Evolutionary conservation across 2,888 invertebrate genomes (phyloP).

Genomic region (Apoda limacodes): DNA sequence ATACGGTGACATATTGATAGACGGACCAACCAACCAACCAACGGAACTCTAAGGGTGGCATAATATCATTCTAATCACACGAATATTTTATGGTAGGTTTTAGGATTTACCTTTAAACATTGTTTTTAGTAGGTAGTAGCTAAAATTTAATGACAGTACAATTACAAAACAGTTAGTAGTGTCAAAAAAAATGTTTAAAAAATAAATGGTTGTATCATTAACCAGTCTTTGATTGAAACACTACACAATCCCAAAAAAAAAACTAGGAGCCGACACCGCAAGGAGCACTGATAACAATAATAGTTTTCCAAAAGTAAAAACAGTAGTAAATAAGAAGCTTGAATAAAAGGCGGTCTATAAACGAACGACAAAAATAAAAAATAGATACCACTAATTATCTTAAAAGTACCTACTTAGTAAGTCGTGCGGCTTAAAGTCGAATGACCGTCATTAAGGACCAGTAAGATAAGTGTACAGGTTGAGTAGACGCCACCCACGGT

Average conservation of each 20-base stretch:
- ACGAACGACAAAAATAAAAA: conserved; percentile 50
- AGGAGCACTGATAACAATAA: conserved; percentile 30
- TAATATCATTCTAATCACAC: no score
- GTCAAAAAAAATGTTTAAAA: no score
- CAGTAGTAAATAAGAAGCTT: conserved; percentile 47
- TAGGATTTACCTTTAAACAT: no score
- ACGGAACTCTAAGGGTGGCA: no score
- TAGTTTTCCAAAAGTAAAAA: conserved; percentile 42
- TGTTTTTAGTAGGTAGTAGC: no score
- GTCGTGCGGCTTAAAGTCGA: conserved; percentile 55
- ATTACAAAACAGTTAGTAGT: no score
- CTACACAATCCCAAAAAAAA: conserved; percentile 8
- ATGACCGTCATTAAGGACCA: conserved; percentile 55
- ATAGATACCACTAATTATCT: conserved; percentile 59
- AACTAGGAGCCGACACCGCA: conserved; percentile 23
- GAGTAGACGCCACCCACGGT: conserved; percentile 52
- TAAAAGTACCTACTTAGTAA: conserved; percentile 51
- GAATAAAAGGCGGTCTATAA: conserved; percentile 51
- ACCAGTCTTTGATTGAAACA: conserved; percentile 3
- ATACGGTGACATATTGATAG: no score
- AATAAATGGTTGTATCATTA: no score
- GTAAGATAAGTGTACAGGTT: conserved; percentile 34
- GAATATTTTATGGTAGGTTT: no score
- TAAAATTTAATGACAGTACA: no score
- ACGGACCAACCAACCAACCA: no score